Evolutionary conservation across 1,140 invertebrate genomes (phyloP), one percentile per base, ranked within the genome.

Genomic region (Nasonia longicornis): DNA sequence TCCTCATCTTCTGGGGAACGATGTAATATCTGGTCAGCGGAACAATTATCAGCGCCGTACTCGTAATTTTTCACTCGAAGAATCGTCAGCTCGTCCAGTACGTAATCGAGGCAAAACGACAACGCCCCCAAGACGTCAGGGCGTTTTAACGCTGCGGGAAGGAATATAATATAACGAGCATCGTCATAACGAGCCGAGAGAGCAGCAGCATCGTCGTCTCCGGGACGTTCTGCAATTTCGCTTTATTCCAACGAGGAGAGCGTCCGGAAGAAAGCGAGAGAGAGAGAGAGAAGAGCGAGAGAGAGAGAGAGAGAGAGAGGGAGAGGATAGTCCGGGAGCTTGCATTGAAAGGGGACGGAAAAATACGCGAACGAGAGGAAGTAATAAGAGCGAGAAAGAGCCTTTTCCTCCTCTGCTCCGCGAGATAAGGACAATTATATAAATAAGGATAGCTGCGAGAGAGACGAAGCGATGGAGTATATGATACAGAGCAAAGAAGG

Each of bases 341-440:
- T 10, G 26, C 63, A 26, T 8, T 31, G 64, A 71, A 38, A 71
- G 20, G 20, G 20, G 31, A 22, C 69, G 20, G 14, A 64, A 64
- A 26, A 38, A 16, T 42, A 52, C 67, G 71, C 11, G 76, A 82
- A 31, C 74, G 38, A 69, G 66, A 20, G 31, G 38, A 73, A 79
- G 35, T 78, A 67, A 71, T 64, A 35, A 29, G 38, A 45, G 48
- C 64, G 64, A 80, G n/a, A 76, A 31, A 38, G 12, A 71, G 58
- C 58, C 52, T 58, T 58, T 58, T 58, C 52, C 52, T 58, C 52
- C 20, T n/a, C 52, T 58, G 52, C 16, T n/a, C 4, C 7, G 14
- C 31, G 82, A 35, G 79, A 82, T 84, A 82, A 82, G 64, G 52
- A 67, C 71, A 77, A 74, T 74, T 67, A 74, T 66, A 67, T 67